Evolutionary conservation across 2,888 invertebrate species (phyloP).

Genomic region (Drosophila quasianomalipes): DNA sequence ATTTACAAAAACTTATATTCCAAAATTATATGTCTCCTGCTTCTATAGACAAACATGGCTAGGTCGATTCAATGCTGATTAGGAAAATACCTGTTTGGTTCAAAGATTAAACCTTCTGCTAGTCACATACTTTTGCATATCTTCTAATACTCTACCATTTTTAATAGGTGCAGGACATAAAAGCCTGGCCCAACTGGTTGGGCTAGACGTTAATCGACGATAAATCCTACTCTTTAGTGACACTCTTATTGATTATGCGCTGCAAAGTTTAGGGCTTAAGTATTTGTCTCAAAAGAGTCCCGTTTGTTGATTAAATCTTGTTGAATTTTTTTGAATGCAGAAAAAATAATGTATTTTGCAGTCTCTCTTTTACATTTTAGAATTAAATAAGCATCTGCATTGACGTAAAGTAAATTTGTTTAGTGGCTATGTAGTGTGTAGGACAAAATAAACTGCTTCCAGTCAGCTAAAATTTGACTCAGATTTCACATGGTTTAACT

Average conservation of each 20-base stretch:
- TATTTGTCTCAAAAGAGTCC: not conserved
- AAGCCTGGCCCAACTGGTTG: not conserved
- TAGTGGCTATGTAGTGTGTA: constrained; percentile 1
- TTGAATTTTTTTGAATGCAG: not conserved
- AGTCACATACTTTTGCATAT: not conserved
- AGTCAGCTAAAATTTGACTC: constrained; percentile 19
- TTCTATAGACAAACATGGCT: not conserved
- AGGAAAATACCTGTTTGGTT: not conserved
- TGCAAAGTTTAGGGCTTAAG: not conserved
- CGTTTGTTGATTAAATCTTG: not conserved
- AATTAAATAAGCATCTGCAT: constrained; percentile 40
- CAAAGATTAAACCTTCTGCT: not conserved
- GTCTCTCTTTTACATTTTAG: not conserved
- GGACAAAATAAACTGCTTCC: constrained; percentile 16
- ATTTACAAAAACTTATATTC: not conserved
- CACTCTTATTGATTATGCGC: not conserved
- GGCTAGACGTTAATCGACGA: not conserved
- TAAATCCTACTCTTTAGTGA: not conserved
- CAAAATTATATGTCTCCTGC: not conserved
- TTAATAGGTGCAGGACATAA: not conserved
- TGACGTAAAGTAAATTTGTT: constrained; percentile 32
- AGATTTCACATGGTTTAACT: constrained; percentile 34
- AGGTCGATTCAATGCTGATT: not conserved
- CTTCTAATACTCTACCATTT: not conserved
- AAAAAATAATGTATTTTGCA: not conserved